Conservation (phyloP, 1,140 invertebrate genomes). For the Diachasmimorpha longicaudata region DNA sequence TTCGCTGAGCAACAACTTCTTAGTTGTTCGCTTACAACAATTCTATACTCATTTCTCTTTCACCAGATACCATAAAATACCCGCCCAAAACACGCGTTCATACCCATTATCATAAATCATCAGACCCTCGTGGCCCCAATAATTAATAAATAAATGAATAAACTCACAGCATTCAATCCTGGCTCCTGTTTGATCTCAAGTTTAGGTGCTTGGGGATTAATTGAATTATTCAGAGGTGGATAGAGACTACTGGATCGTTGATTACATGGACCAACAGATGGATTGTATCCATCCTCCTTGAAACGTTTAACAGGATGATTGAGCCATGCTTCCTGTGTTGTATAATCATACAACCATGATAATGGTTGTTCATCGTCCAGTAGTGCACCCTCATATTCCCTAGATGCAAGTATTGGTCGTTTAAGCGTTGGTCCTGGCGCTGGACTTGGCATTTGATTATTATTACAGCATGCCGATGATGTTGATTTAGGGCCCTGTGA, state of each 20-base stretch:
- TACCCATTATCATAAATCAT: too few species aligned
- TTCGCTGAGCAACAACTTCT: too few species aligned
- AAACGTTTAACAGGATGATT: conserved; percentile 88
- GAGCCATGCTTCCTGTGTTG: conserved; percentile 83
- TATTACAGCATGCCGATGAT: conserved; percentile 49
- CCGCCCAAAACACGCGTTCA: too few species aligned
- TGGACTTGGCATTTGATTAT: conserved; percentile 65
- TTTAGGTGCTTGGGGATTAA: conserved; percentile 43
- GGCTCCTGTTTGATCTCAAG: conserved; percentile 60
- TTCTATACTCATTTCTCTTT: too few species aligned
- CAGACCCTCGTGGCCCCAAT: too few species aligned
- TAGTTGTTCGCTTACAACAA: too few species aligned
- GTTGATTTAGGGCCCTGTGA: conserved; percentile 54
- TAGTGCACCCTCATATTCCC: conserved; percentile 76
- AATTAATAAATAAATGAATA: neutral
- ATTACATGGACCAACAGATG: conserved; percentile 42
- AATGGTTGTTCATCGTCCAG: conserved; percentile 81
- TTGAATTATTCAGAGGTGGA: conserved; percentile 46
- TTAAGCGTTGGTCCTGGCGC: conserved; percentile 59
- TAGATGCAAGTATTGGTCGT: conserved; percentile 74
- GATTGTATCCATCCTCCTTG: conserved; percentile 53
- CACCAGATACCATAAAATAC: too few species aligned
- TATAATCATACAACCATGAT: conserved; percentile 87
- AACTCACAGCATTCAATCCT: conserved; percentile 46
- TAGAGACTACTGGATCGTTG: conserved; percentile 46